Conservation (phyloP, 2,113 vertebrate genomes). For the Macrotis lagotis region DNA sequence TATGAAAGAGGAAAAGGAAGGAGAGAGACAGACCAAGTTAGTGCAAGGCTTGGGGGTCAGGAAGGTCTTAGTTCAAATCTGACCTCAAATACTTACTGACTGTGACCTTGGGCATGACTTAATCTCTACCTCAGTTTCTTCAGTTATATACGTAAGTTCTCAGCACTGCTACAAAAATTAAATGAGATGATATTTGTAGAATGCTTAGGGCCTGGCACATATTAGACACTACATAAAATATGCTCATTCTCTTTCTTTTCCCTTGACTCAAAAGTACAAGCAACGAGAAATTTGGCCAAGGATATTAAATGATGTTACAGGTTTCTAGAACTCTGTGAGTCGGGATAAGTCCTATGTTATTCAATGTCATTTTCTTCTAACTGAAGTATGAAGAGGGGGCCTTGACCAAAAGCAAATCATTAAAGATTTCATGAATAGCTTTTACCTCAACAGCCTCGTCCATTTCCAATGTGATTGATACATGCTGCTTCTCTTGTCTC, state of each 20-base stretch:
- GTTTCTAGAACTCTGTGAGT: conserved; percentile 28
- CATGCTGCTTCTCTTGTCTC: conserved; percentile 55
- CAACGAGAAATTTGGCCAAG: not conserved
- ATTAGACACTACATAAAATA: not conserved
- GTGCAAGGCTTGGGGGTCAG: not conserved
- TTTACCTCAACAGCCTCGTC: conserved; percentile 58
- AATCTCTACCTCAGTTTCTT: not conserved
- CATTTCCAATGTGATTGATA: conserved; percentile 52
- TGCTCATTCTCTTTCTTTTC: not conserved
- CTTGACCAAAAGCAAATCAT: conserved; percentile 21
- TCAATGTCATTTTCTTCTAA: conserved; percentile 35
- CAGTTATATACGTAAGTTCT: not conserved
- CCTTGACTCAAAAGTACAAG: not conserved
- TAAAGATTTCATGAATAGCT: conserved; percentile 45
- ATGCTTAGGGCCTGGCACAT: not conserved
- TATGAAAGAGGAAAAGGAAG: not conserved
- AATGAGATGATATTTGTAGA: not conserved
- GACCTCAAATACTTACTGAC: not conserved
- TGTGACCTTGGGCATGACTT: not conserved
- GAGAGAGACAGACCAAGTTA: not conserved
- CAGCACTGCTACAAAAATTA: not conserved
- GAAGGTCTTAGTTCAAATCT: not conserved
- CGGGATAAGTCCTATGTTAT: not conserved
- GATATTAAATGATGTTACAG: not conserved
- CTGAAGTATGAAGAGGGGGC: conserved; percentile 51